These are phyloP conservation scores for Pomacea maculata DNA, from an alignment of 1,140 invertebrate species.

Conservation along the genomic window DNA sequence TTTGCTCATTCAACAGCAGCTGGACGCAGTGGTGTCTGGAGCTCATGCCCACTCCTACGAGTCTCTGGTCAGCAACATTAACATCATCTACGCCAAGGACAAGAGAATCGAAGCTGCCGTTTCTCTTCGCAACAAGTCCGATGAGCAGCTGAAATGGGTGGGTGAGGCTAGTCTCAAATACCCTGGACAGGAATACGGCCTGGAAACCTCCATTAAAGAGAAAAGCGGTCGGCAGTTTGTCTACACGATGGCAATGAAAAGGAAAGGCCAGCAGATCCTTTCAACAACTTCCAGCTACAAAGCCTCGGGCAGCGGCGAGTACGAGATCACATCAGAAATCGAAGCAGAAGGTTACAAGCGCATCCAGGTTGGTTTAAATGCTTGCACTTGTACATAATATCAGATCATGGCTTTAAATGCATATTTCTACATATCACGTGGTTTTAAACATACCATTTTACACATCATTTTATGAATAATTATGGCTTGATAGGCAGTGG, in stretches of 20 bases:
- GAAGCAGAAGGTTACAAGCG: constrained; percentile 24
- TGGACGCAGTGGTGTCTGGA: not conserved
- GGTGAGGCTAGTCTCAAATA: constrained; percentile 30
- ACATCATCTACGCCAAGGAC: constrained; percentile 10
- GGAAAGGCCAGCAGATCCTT: constrained; percentile 4
- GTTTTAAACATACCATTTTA: no score
- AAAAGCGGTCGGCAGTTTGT: constrained; percentile 21
- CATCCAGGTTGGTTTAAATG: constrained; percentile 15
- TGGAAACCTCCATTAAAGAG: constrained; percentile 6
- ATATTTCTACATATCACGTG: no score
- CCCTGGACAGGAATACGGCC: constrained; percentile 28
- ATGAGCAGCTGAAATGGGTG: not conserved
- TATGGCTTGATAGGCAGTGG: no score
- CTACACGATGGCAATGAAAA: constrained; percentile 19
- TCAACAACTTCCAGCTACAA: constrained; percentile 18
- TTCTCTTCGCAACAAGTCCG: constrained; percentile 4
- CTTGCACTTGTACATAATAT: no score
- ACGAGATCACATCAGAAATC: constrained; percentile 27
- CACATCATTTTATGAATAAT: no score
- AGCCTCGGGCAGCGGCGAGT: not conserved
- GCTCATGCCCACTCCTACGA: not conserved
- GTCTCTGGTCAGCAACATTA: constrained; percentile 2
- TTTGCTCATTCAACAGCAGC: not conserved
- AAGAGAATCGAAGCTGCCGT: not conserved
- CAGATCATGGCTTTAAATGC: no score